These are phyloP conservation scores for Steinernema khuongi DNA, from an alignment of 1,140 invertebrate genomes.

Conservation along the genomic window DNA sequence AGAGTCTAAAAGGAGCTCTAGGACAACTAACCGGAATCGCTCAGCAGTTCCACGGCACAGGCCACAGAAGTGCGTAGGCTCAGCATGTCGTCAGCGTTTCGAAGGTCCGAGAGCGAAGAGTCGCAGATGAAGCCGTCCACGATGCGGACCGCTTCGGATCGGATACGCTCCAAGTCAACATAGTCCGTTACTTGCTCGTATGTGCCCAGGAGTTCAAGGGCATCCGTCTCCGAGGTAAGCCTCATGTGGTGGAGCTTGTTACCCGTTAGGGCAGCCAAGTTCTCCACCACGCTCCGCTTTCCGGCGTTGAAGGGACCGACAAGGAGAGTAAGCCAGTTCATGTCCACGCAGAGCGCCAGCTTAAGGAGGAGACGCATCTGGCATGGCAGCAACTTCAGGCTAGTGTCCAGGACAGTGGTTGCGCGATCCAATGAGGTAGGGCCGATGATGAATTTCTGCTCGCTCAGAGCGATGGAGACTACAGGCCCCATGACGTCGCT, in stretches of 20 bases:
- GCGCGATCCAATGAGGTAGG: neutral
- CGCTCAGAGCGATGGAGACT: neutral
- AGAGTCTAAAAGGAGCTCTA: neutral
- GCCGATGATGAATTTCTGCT: neutral
- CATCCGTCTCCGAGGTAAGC: constrained; percentile 89
- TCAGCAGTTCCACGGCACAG: neutral
- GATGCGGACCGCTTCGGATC: neutral
- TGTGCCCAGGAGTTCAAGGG: constrained; percentile 84
- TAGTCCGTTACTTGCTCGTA: constrained; percentile 79
- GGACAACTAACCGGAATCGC: neutral
- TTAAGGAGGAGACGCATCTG: constrained; percentile 70
- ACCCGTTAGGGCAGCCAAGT: constrained; percentile 72
- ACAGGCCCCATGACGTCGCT: neutral
- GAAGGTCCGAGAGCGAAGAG: neutral
- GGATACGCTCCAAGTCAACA: neutral
- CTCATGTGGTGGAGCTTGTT: constrained; percentile 71
- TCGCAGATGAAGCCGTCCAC: neutral
- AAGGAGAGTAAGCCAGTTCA: constrained; percentile 85
- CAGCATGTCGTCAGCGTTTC: neutral
- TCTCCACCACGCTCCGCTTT: constrained; percentile 74
- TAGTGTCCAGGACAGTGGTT: neutral
- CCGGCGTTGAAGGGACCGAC: constrained; percentile 75
- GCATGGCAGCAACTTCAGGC: constrained; percentile 64
- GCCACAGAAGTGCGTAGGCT: neutral
- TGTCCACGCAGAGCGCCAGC: constrained; percentile 74